A percentile compares a stretch with the other conserved stretches of the same genome.
Conservation (phyloP, 2,888 invertebrate genomes). For the Cantharis flavilabris region DNA sequence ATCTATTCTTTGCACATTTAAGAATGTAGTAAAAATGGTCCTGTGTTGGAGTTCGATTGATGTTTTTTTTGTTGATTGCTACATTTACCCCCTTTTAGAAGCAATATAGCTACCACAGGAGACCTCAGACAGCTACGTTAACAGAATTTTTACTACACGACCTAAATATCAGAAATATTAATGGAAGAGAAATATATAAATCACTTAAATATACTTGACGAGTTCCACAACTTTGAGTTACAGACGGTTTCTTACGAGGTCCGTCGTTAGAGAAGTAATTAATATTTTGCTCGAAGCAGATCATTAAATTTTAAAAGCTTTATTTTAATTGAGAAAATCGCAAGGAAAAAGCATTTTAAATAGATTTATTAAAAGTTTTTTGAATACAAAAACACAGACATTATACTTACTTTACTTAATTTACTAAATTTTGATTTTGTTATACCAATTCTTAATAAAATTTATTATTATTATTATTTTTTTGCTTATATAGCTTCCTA, state of each 20-base stretch:
- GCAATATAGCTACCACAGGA: neutral
- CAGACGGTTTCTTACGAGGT: neutral
- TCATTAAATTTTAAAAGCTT: neutral
- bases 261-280: neutral
- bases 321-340: neutral
- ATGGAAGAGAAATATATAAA: neutral
- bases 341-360: neutral
- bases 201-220: neutral
- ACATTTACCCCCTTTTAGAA: neutral
- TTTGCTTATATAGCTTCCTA: constrained; percentile 57
- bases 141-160: neutral
- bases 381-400: neutral
- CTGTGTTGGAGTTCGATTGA: neutral
- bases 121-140: neutral
- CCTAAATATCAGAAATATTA: neutral
- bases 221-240: neutral
- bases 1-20: neutral
- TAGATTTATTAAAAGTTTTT: neutral
- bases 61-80: neutral
- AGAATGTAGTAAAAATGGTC: neutral
- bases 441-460: constrained; percentile 1
- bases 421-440: neutral
- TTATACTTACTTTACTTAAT: neutral
- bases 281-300: neutral
- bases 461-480: neutral